Evolutionary conservation across 92 coral and sea anemone species (phyloP), one percentile per base, ranked within the genome.

Genomic region (Desmophyllum pertusum): DNA sequence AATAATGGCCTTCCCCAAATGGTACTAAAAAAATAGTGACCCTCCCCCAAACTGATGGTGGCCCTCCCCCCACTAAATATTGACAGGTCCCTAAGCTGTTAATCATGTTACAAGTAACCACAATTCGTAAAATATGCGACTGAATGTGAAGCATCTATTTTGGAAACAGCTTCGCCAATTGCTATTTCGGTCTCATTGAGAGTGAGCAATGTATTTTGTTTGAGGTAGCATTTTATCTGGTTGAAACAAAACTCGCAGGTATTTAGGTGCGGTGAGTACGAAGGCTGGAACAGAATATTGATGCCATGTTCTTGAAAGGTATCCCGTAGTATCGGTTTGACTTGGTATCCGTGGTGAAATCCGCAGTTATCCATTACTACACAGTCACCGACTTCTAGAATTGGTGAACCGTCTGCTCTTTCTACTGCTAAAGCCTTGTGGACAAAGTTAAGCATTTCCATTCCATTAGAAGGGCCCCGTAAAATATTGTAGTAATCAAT

Each of bases 361-460:
- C 88, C 87, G 59, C 90, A 87, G 35, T 88, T 88, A 55, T 88
- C 91, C 91, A 88, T 88, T 10, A 88, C 59, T 1, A 88, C 88
- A 21, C 70, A 70, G 61, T 84, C 92, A 15, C 89, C 86, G 37
- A 57, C 51, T 72, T 89, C 89, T 51, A 84, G 92, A 84, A 74
- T 57, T 27, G 89, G 75, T n/a, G 70, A 52, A 9, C 92, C 92
- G 63, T 83, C 85, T 9, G 64, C 70, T 67, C 88, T 41, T 13
- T 78, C 79, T 18, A 84, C 86, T n/a, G 65, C 61, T 2, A 84
- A 57, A 9, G 89, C 86, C 53, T 89, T 89, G 25, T 89, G 74
- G 50, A 85, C 78, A 71, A 85, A 88, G 51, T 62, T 83, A 0
- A 89, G 63, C 73, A 89, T 36, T 80, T 84, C 88, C 77, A 79